Conservation (phyloP, 2,888 invertebrate species). For the Panopea generosa region DNA sequence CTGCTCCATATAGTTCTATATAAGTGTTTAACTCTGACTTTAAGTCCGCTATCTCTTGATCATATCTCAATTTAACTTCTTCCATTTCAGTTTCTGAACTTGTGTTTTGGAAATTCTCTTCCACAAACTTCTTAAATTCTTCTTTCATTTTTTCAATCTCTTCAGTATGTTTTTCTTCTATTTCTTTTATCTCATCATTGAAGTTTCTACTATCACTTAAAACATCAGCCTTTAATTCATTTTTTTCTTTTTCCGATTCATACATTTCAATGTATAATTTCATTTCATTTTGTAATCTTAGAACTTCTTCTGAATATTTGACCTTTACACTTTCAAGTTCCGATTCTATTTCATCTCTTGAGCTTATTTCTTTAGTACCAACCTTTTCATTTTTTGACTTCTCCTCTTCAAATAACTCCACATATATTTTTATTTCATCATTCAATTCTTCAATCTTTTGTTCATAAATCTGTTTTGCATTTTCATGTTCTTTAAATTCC, state of each 20-base stretch:
- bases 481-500: slow-evolving; percentile 11
- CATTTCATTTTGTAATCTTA: slow-evolving; percentile 12
- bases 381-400: slow-evolving; percentile 9
- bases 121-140: slow-evolving; percentile 24
- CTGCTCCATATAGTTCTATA: background rate
- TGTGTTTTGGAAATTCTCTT: slow-evolving; percentile 24
- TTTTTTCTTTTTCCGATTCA: slow-evolving; percentile 22
- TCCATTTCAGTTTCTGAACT: background rate
- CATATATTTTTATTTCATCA: slow-evolving; percentile 30
- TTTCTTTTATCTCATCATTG: slow-evolving; percentile 10
- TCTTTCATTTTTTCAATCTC: slow-evolving; percentile 37
- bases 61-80: slow-evolving; percentile 1
- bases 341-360: background rate
- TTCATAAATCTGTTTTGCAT: slow-evolving; percentile 30
- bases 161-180: slow-evolving; percentile 49
- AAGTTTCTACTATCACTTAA: slow-evolving; percentile 10
- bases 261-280: slow-evolving; percentile 19
- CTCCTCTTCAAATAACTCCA: slow-evolving; percentile 28
- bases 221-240: background rate
- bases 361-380: too few species aligned
- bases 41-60: background rate
- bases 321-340: slow-evolving; percentile 26
- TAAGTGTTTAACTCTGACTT: slow-evolving; percentile 4
- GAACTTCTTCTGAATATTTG: slow-evolving; percentile 31
- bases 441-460: slow-evolving; percentile 28